A percentile compares a stretch with the other conserved stretches of the same genome.
Evolutionary conservation across 2,888 invertebrate species (phyloP).

Genomic region (Cinara cedri): DNA sequence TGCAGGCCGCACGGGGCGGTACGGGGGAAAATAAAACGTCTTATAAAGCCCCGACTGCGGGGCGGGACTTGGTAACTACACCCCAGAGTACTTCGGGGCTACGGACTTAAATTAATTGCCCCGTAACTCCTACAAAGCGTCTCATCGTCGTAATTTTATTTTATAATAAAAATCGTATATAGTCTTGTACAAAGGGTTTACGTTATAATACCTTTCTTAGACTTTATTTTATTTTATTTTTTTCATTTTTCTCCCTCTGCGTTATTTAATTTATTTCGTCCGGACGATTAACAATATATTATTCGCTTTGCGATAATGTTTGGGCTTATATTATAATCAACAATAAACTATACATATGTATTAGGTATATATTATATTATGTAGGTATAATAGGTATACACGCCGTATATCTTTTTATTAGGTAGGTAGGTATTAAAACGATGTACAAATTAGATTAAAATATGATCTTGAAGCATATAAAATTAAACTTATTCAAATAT

Average conservation of each 20-base stretch:
- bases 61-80: slow-evolving; percentile 56
- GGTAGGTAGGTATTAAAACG: too few relatives aligned
- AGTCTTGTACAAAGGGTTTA: slow-evolving; percentile 46
- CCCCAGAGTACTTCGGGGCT: slow-evolving; percentile 55
- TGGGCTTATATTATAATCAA: not conserved
- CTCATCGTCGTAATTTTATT: slow-evolving; percentile 57
- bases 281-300: slow-evolving; percentile 1
- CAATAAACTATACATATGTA: not conserved
- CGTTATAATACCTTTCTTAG: slow-evolving; percentile 14
- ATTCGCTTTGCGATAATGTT: slow-evolving; percentile 11
- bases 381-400: too few relatives aligned
- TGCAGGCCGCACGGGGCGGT: slow-evolving; percentile 10
- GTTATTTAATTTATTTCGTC: slow-evolving; percentile 30
- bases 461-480: not conserved
- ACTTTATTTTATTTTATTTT: slow-evolving; percentile 14
- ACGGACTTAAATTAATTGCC: slow-evolving; percentile 56
- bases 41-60: slow-evolving; percentile 56
- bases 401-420: too few relatives aligned
- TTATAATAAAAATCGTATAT: slow-evolving; percentile 52
- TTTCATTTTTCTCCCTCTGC: not conserved
- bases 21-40: slow-evolving; percentile 57
- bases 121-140: slow-evolving; percentile 55
- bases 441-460: not conserved
- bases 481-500: not conserved
- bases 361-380: too few relatives aligned